Percentiles rank a stretch among this genome's conserved stretches.
phyloP scores from a whole-genome alignment of 1,140 invertebrate genomes.

The Lutraria rhynchaena region DNA sequence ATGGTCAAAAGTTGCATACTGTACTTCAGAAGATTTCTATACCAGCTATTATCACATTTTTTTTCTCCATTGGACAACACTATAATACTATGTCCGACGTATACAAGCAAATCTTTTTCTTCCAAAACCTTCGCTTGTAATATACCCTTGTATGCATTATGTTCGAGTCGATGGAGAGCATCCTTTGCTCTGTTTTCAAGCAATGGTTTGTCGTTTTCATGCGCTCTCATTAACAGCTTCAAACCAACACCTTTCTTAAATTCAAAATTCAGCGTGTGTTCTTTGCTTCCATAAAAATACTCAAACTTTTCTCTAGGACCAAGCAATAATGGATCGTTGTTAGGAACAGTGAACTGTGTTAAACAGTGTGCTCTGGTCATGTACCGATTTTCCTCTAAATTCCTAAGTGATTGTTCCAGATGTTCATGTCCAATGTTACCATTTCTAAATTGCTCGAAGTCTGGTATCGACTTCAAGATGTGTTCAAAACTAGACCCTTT shows the following conservation, averaged over 20 bases:
- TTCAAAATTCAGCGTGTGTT: slow-evolving; percentile 8
- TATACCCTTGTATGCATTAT: neutral
- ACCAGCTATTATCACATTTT: neutral
- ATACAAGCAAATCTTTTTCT: slow-evolving; percentile 35
- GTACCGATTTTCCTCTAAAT: slow-evolving; percentile 40
- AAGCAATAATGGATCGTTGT: slow-evolving; percentile 27
- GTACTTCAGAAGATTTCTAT: slow-evolving; percentile 9
- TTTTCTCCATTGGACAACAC: slow-evolving; percentile 1
- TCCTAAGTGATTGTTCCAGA: slow-evolving; percentile 18
- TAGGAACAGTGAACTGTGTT: neutral
- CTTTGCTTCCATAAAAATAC: slow-evolving; percentile 39
- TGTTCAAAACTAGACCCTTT: slow-evolving; percentile 14
- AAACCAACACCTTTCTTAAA: slow-evolving; percentile 41
- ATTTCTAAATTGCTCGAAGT: slow-evolving; percentile 22
- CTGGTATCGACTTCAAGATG: slow-evolving; percentile 1
- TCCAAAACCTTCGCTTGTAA: too few relatives aligned
- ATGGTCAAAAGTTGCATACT: slow-evolving; percentile 13
- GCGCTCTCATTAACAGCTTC: slow-evolving; percentile 40
- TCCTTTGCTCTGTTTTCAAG: slow-evolving; percentile 6
- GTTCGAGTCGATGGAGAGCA: neutral
- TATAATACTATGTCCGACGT: slow-evolving; percentile 41
- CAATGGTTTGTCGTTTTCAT: slow-evolving; percentile 10
- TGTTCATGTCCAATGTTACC: slow-evolving; percentile 20
- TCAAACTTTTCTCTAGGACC: slow-evolving; percentile 41
- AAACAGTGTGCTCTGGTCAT: slow-evolving; percentile 19